Evolutionary conservation across 1,140 invertebrate species (phyloP).

Genomic region (Goniozus legneri): DNA sequence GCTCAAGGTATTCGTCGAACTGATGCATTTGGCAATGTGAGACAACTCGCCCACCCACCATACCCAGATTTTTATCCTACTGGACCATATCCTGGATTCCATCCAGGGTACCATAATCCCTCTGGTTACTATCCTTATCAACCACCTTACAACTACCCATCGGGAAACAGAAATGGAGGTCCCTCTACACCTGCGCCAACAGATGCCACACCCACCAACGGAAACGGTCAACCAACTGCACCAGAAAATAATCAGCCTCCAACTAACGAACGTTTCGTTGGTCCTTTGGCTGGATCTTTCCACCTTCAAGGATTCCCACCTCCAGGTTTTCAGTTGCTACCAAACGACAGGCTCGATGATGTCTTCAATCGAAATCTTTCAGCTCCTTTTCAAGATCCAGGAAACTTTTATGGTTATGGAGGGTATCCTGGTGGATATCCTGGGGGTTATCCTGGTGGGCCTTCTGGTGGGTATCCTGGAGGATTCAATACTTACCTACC

Average conservation of each 20-base stretch:
- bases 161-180: no score
- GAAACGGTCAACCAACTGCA: neutral
- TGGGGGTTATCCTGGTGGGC: no score
- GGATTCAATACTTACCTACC: neutral
- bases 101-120: no score
- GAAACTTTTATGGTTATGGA: neutral
- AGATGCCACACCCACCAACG: no score
- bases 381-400: neutral
- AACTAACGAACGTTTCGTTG: neutral
- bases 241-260: neutral
- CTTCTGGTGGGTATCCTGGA: no score
- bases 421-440: no score
- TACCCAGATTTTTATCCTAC: no score
- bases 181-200: no score
- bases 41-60: no score
- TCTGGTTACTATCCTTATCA: slow-evolving; percentile 8
- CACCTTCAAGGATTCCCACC: neutral
- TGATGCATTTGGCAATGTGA: no score
- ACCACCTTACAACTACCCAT: slow-evolving; percentile 8
- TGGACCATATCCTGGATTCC: no score
- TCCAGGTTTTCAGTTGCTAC: neutral
- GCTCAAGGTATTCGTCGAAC: no score
- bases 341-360: slow-evolving; percentile 7
- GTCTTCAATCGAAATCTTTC: neutral
- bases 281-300: slow-evolving; percentile 6